Percentiles rank a stretch among this genome's conserved stretches.
These are phyloP conservation scores for Sibirionetta formosa DNA, from an alignment of 2,797 vertebrate genomes.

Conservation along the genomic window DNA sequence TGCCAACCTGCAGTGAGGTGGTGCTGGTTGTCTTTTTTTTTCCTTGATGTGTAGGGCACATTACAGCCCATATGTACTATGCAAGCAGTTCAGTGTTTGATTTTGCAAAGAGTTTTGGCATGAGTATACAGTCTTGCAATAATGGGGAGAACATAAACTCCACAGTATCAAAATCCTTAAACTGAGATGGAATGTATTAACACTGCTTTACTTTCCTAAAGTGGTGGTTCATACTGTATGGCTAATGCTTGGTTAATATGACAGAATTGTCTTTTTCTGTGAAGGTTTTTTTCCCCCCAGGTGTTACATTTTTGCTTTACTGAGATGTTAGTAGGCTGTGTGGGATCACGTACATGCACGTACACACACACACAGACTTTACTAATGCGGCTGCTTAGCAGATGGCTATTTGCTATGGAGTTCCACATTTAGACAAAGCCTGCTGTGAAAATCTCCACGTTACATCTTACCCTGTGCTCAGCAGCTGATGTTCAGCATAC, in stretches of 20 bases:
- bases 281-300: not conserved
- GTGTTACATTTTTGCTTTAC: conserved; percentile 4
- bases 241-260: not conserved
- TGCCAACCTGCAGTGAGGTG: not conserved
- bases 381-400: conserved; percentile 54
- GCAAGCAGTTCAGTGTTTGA: not conserved
- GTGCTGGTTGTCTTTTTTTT: not conserved
- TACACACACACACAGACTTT: not conserved
- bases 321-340: not conserved
- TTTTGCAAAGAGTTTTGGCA: not conserved
- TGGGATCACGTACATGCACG: not conserved
- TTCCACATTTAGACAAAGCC: conserved; percentile 72
- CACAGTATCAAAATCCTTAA: not conserved
- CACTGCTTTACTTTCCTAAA: conserved; percentile 6
- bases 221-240: not conserved
- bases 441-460: conserved; percentile 63
- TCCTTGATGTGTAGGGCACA: not conserved
- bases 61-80: not conserved
- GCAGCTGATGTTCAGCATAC: conserved; percentile 70
- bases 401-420: conserved; percentile 72
- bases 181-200: not conserved
- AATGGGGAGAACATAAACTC: not conserved
- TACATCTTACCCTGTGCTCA: conserved; percentile 58
- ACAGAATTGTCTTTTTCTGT: not conserved
- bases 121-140: not conserved